These are phyloP conservation scores for Drosophila pandora DNA, from an alignment of 1,140 invertebrate species.

Conservation along the genomic window DNA sequence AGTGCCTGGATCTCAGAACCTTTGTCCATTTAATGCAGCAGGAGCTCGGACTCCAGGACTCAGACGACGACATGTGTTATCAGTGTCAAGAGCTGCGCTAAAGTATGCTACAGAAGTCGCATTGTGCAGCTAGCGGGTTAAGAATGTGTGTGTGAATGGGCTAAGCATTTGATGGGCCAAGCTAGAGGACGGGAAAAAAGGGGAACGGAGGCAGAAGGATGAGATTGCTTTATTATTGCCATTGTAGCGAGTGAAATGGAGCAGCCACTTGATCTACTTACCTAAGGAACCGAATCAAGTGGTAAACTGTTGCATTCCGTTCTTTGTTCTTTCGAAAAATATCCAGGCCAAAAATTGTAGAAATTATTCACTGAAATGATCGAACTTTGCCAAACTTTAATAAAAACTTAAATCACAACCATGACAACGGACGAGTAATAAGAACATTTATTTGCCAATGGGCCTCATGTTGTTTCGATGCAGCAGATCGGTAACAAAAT, in stretches of 20 bases:
- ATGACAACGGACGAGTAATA: slow-evolving; percentile 23
- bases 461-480: slow-evolving; percentile 56
- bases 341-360: background rate
- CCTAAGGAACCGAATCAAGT: slow-evolving; percentile 10
- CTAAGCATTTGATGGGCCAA: slow-evolving; percentile 45
- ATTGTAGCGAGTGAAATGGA: slow-evolving; percentile 48
- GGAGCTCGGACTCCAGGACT: slow-evolving; percentile 14
- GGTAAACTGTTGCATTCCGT: slow-evolving; percentile 20
- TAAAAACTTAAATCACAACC: slow-evolving; percentile 33
- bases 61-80: slow-evolving; percentile 75
- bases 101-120: slow-evolving; percentile 69
- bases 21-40: slow-evolving; percentile 76
- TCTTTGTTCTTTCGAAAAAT: background rate
- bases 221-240: slow-evolving; percentile 45
- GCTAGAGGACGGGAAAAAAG: slow-evolving; percentile 9
- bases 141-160: slow-evolving; percentile 35
- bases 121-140: slow-evolving; percentile 33
- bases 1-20: slow-evolving; percentile 32
- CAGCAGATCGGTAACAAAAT: slow-evolving; percentile 66
- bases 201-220: slow-evolving; percentile 10
- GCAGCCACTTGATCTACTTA: slow-evolving; percentile 58
- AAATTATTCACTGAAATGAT: slow-evolving; percentile 14
- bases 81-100: slow-evolving; percentile 79
- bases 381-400: slow-evolving; percentile 17
- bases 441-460: slow-evolving; percentile 40